Evolutionary conservation across 1,140 invertebrate genomes (phyloP).

Genomic region (Aricia agestis): DNA sequence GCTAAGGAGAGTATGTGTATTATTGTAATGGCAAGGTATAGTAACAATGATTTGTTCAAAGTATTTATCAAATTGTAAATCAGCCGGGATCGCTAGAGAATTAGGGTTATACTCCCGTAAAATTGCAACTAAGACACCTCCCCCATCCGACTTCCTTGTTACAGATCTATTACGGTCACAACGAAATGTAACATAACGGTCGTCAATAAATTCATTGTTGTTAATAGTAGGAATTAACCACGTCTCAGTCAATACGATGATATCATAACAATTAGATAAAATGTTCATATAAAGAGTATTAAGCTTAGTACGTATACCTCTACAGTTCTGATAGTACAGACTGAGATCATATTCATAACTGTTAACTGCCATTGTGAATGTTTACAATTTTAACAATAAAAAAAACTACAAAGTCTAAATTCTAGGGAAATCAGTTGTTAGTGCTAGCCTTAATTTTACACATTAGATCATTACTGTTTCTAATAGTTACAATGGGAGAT

Average conservation of each 20-base stretch:
- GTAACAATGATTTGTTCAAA: neutral
- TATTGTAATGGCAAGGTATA: neutral
- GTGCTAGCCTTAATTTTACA: slow-evolving; percentile 12
- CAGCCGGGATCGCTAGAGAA: neutral
- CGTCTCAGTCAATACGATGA: neutral
- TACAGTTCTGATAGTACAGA: slow-evolving; percentile 8
- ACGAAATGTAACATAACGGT: neutral
- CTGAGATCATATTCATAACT: neutral
- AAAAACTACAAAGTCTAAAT: neutral
- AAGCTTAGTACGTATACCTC: slow-evolving; percentile 9
- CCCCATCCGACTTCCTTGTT: neutral
- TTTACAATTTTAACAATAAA: neutral
- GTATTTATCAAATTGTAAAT: neutral
- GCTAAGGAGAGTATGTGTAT: neutral
- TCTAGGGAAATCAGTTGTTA: neutral
- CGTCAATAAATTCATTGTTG: neutral
- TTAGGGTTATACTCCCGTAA: neutral
- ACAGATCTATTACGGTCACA: neutral
- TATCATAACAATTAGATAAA: neutral
- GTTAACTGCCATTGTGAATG: slow-evolving; percentile 7
- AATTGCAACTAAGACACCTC: neutral
- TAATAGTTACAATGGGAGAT: slow-evolving; percentile 6
- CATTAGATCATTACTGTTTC: neutral
- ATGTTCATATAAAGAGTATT: neutral
- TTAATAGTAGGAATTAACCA: neutral